Evolutionary conservation across 2,797 vertebrate genomes (phyloP), one percentile per base, ranked within the genome.

Genomic region (Picus viridis): DNA sequence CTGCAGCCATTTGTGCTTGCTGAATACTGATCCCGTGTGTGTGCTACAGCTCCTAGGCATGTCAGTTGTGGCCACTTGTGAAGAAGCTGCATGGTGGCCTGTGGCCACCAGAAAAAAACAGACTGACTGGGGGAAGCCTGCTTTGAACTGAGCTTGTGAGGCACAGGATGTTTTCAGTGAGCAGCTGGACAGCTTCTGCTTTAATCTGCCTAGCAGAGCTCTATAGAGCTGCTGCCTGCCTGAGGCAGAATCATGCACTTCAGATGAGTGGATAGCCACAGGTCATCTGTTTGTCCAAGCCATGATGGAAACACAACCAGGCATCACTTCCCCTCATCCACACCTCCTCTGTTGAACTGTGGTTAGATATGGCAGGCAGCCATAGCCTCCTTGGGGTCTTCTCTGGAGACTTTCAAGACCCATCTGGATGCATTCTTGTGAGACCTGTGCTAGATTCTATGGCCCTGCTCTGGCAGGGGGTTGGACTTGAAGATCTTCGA

Each of bases 41-140:
- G 1, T 14, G 26, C 29, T 41, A 12, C 0, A 0, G 58, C n/a
- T 65, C 49, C 49, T 8, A 18, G 1, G 0, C 13, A 2, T 3
- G 30, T 29, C 32, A 29, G 0, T 14, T 67, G 43, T 15, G 20
- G 54, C 36, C 47, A 67, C 29, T 57, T 27, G n/a, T 16, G 74
- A 65, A 67, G 34, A 76, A 65, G 19, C 5, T 47, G 53, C n/a
- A 23, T 0, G 2, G 82, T 30, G 57, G 45, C 57, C 51, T 0
- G 0, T 11, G 47, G 61, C 36, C 54, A 77, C 61, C 14, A 32
- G 70, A 73, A 69, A 47, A 64, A 72, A 64, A 7, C n/a, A 72
- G 39, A 23, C 24, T 58, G 14, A 39, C n/a, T 29, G 11, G 20
- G 30, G 4, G 6, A 18, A 63, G 24, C 4, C 49, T 56, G 58